A percentile compares a stretch with the other conserved stretches of the same genome.
Evolutionary conservation across 2,113 vertebrate genomes (phyloP).

Genomic region (Lepidothrix coronata): DNA sequence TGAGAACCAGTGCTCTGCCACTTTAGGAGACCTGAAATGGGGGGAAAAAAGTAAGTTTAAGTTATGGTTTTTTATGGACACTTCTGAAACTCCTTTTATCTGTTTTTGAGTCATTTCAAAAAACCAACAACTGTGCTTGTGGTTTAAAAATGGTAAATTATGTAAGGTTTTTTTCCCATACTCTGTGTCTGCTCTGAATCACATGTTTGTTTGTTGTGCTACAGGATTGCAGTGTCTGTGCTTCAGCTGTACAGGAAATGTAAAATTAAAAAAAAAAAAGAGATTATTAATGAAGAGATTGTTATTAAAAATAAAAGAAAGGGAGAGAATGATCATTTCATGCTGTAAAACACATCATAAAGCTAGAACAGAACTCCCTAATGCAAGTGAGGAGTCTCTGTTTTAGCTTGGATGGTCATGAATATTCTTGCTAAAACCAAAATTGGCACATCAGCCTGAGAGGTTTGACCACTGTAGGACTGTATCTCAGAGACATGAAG

Average conservation of each 20-base stretch:
- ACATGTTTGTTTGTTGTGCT: background rate
- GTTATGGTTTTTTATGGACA: background rate
- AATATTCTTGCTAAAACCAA: background rate
- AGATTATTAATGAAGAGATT: background rate
- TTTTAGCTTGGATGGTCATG: background rate
- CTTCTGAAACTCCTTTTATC: background rate
- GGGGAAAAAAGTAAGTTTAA: slow-evolving; percentile 27
- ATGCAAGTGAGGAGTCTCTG: background rate
- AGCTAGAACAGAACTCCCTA: background rate
- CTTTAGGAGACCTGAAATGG: slow-evolving; percentile 51
- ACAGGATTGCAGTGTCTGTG: background rate
- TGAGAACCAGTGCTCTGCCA: slow-evolving; percentile 51
- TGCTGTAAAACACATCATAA: background rate
- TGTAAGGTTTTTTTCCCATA: background rate
- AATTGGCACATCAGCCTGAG: background rate
- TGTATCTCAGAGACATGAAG: background rate
- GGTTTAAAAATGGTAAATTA: slow-evolving; percentile 5
- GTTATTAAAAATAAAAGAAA: background rate
- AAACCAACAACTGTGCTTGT: background rate
- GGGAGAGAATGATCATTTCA: background rate
- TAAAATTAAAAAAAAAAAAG: background rate
- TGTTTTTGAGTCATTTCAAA: background rate
- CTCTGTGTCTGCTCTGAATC: background rate
- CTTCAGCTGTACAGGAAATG: background rate
- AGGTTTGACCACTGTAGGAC: background rate